Percentiles rank a stretch among this genome's conserved stretches.
These are phyloP conservation scores for Drosophila kuntzei DNA, from an alignment of 2,888 invertebrate species.

Conservation along the genomic window DNA sequence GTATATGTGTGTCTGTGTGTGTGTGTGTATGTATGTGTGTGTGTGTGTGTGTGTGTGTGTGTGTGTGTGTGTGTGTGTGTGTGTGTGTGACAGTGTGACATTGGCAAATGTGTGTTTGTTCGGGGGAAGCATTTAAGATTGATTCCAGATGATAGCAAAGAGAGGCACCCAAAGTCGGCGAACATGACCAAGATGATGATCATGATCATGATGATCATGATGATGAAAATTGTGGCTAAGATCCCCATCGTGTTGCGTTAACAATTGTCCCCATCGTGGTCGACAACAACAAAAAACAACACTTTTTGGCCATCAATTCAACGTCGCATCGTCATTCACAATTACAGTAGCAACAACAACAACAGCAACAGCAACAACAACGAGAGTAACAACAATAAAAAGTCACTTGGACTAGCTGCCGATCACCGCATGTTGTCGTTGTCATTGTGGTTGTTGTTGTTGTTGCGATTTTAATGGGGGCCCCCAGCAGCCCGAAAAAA, in stretches of 20 bases:
- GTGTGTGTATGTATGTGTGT: constrained; percentile 13
- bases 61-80: constrained; percentile 22
- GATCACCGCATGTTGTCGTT: constrained; percentile 68
- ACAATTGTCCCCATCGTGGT: constrained; percentile 67
- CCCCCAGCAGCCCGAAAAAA: constrained; percentile 45
- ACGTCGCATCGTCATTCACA: constrained; percentile 43
- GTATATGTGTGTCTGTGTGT: constrained; percentile 24
- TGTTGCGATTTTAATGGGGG: constrained; percentile 45
- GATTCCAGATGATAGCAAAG: constrained; percentile 61
- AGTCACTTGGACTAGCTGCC: constrained; percentile 56
- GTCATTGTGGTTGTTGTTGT: constrained; percentile 28
- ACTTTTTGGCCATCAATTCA: constrained; percentile 51
- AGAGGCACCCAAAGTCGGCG: constrained; percentile 40
- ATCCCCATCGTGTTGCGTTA: constrained; percentile 42
- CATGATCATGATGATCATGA: constrained; percentile 7
- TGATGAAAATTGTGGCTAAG: constrained; percentile 16
- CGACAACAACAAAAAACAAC: not conserved
- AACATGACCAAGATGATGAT: constrained; percentile 24
- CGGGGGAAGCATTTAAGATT: constrained; percentile 59
- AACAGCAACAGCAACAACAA: constrained; percentile 14
- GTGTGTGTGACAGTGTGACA: constrained; percentile 35
- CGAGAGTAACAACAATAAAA: constrained; percentile 36
- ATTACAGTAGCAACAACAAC: constrained; percentile 34
- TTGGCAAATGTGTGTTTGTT: constrained; percentile 53
- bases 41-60: constrained; percentile 17